Evolutionary conservation across 1,140 invertebrate species (phyloP).

Genomic region (Lepidurus apus): DNA sequence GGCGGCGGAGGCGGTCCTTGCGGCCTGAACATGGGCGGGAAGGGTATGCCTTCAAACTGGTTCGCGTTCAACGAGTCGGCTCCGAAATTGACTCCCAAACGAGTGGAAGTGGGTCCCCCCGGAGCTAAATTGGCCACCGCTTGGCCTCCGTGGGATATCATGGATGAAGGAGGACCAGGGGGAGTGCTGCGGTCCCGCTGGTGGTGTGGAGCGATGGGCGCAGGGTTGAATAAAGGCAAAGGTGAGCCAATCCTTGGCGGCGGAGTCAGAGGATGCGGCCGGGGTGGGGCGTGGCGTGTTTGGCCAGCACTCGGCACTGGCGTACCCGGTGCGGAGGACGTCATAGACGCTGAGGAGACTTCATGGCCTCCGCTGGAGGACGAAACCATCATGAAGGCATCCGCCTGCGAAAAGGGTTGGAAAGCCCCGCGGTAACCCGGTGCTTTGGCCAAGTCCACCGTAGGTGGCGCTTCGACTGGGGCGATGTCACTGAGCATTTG

Average conservation of each 20-base stretch:
- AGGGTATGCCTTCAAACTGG: slow-evolving; percentile 31
- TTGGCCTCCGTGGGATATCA: slow-evolving; percentile 11
- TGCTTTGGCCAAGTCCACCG: slow-evolving; percentile 71
- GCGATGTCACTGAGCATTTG: slow-evolving; percentile 52
- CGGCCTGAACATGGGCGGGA: not conserved
- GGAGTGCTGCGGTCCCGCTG: slow-evolving; percentile 1
- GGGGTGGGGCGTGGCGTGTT: not conserved
- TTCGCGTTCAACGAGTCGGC: not conserved
- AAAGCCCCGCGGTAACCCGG: slow-evolving; percentile 63
- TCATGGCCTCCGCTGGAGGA: not conserved
- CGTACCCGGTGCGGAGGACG: slow-evolving; percentile 33
- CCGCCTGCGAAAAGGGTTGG: not conserved
- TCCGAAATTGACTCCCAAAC: slow-evolving; percentile 23
- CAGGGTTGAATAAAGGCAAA: slow-evolving; percentile 29
- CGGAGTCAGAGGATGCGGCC: slow-evolving; percentile 28
- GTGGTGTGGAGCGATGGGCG: slow-evolving; percentile 12
- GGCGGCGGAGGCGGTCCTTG: slow-evolving; percentile 22
- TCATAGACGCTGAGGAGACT: slow-evolving; percentile 28
- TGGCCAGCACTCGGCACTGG: slow-evolving; percentile 29
- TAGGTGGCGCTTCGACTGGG: slow-evolving; percentile 48
- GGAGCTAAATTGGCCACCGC: slow-evolving; percentile 29
- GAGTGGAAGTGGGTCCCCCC: slow-evolving; percentile 27
- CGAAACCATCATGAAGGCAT: not conserved
- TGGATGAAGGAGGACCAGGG: slow-evolving; percentile 12
- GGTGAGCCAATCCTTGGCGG: slow-evolving; percentile 31